These are phyloP conservation scores for Zapus hudsonius DNA, from an alignment of 2,113 vertebrate genomes.

Conservation along the genomic window DNA sequence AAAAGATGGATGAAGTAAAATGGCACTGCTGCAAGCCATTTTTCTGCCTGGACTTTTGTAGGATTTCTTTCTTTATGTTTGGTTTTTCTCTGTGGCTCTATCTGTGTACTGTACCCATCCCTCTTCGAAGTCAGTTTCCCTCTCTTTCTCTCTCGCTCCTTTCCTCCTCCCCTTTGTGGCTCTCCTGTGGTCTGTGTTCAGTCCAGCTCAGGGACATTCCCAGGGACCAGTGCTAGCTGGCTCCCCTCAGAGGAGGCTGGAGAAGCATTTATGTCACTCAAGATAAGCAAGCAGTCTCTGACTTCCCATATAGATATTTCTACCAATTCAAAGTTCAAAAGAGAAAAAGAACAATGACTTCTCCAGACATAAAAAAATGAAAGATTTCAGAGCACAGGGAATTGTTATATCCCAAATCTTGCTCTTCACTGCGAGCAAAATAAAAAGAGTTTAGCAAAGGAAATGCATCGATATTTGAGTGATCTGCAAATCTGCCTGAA, in stretches of 20 bases:
- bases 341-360: neutral
- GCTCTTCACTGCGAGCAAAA: neutral
- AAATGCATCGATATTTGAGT: neutral
- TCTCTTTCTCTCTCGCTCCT: too few relatives aligned
- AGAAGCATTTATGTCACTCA: neutral
- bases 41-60: neutral
- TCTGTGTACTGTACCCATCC: neutral
- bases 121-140: neutral
- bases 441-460: conserved; percentile 5
- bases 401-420: neutral
- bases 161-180: neutral
- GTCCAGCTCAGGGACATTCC: neutral
- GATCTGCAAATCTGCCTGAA: neutral
- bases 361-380: neutral
- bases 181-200: neutral
- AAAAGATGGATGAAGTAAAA: neutral
- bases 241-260: neutral
- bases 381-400: neutral
- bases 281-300: neutral
- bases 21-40: neutral
- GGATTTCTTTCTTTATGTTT: neutral
- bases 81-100: neutral
- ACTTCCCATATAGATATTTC: neutral
- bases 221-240: neutral
- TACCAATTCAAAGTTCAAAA: neutral